Evolutionary conservation across 1,140 invertebrate species (phyloP).

Genomic region (Campoletis sonorensis): DNA sequence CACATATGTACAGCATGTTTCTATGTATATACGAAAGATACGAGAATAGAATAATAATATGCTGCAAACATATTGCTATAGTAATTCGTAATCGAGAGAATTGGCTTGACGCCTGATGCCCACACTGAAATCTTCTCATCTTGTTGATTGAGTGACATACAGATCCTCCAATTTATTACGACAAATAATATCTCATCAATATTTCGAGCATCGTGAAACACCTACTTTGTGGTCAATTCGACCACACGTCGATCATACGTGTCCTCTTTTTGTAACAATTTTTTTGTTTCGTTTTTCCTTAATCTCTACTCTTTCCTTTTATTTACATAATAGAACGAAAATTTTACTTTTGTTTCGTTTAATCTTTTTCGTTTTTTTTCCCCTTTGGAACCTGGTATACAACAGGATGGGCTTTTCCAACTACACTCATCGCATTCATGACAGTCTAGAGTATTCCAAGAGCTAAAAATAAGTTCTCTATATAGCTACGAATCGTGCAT

Average conservation of each 20-base stretch:
- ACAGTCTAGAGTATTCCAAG: neutral
- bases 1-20: neutral
- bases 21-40: neutral
- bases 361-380: neutral
- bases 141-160: conserved; percentile 18
- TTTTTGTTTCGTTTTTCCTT: neutral
- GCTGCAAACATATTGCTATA: conserved; percentile 2
- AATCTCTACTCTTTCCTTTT: neutral
- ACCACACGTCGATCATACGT: neutral
- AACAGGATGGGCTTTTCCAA: neutral
- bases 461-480: neutral
- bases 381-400: neutral
- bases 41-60: conserved; percentile 30
- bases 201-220: neutral
- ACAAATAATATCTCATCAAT: neutral
- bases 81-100: conserved; percentile 19
- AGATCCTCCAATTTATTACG: neutral
- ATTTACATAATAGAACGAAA: neutral
- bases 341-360: neutral
- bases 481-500: neutral
- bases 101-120: conserved; percentile 7
- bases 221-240: neutral
- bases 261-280: too few relatives aligned
- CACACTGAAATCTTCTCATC: neutral
- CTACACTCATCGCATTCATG: neutral